Evolutionary conservation across 2,797 vertebrate genomes (phyloP), one percentile per base, ranked within the genome.

Genomic region (Cygnus olor): DNA sequence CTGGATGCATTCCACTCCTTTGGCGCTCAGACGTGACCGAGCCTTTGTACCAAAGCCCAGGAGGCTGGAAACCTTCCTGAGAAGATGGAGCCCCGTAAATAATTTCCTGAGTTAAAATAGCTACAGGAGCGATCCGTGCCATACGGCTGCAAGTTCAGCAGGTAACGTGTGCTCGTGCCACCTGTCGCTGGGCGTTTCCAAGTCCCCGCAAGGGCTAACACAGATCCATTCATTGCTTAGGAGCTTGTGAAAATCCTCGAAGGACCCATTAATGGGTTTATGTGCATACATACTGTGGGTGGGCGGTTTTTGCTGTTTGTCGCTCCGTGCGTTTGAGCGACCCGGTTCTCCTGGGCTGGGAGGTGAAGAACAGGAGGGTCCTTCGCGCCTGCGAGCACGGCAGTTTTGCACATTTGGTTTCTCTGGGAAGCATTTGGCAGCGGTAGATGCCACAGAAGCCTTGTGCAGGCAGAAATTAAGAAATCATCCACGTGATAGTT

Each of bases 41-140:
- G 95, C 78, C 94, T 96, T 96, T 97, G 95, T 96, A 96, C 77
- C 94, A 93, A 96, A 97, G 95, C 88, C 82, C 91, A 54, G 90
- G 71, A 96, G 94, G 91, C 76, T 97, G 96, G 95, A 96, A 93
- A 89, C 57, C 69, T 96, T 96, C 93, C 90, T 19, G 34, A 89
- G 94, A 77, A 93, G 96, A 93, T 65, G 92, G 95, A 97, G 42
- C 63, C 69, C 85, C 96, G 87, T 94, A 90, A 96, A 86, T 94
- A 8, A 96, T 97, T 97, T 97, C 96, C 96, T 95, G 89, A 27
- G 10, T 82, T 92, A 79, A 94, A 96, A 87, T 71, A 94, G 93
- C 93, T 85, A 61, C 73, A 68, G 34, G 89, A 88, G 58, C 3
- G 8, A 69, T 72, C 77, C 1, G 8, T 71, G 78, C 82, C 83